phyloP scores from a whole-genome alignment of 1,140 invertebrate genomes.

The Lamellibrachia luymesi region DNA sequence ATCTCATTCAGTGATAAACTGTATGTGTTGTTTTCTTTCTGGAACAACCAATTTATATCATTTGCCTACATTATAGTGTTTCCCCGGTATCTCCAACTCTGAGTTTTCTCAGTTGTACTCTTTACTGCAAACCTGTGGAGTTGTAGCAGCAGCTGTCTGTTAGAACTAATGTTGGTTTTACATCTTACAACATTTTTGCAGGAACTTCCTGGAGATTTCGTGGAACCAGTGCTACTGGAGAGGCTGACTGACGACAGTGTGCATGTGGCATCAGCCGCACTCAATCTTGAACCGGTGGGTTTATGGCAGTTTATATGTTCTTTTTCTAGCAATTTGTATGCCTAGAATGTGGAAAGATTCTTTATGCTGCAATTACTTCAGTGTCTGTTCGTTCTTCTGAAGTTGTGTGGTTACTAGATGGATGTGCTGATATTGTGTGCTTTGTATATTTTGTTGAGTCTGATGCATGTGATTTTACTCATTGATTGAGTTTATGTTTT shows the following conservation, averaged over 20 bases:
- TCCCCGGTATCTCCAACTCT: too few relatives aligned
- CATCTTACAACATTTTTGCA: not conserved
- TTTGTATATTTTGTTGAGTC: too few relatives aligned
- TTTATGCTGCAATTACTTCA: too few relatives aligned
- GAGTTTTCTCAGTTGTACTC: not conserved
- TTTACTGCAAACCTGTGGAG: not conserved
- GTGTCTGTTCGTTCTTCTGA: too few relatives aligned
- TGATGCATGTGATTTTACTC: too few relatives aligned
- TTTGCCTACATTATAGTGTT: too few relatives aligned
- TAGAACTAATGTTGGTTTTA: not conserved
- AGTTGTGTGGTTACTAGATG: too few relatives aligned
- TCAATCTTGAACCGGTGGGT: not conserved
- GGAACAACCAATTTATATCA: too few relatives aligned
- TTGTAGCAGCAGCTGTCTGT: not conserved
- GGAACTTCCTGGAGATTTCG: not conserved
- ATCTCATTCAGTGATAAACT: not conserved
- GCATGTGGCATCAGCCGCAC: not conserved
- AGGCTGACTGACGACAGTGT: not conserved
- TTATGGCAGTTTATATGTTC: not conserved
- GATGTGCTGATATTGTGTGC: too few relatives aligned
- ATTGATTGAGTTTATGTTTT: too few relatives aligned
- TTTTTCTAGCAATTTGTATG: not conserved
- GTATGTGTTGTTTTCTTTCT: not conserved
- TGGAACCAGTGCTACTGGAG: not conserved
- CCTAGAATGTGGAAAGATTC: too few relatives aligned